phyloP scores from a whole-genome alignment of 2,797 vertebrate species.

The Naso thynnoides region DNA sequence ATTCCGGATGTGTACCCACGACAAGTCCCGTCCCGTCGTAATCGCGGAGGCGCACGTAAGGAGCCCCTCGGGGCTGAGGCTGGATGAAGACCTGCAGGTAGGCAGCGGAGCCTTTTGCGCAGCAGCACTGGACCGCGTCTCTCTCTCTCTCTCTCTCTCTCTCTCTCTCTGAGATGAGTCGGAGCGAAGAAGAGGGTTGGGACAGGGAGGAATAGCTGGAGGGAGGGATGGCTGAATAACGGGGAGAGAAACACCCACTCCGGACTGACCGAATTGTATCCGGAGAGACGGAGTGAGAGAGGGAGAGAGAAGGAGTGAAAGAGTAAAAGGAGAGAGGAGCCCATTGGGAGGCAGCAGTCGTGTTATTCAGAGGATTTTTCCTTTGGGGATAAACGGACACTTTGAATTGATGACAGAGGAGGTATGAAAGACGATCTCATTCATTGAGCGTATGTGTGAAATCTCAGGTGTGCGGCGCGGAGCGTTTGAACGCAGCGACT shows the following conservation, averaged over 20 bases:
- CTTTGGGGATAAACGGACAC: slow-evolving; percentile 63
- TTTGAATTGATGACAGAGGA: slow-evolving; percentile 73
- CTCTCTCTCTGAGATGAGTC: slow-evolving; percentile 41
- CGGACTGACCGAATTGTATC: slow-evolving; percentile 70
- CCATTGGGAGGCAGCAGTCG: slow-evolving; percentile 50
- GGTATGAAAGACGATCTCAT: slow-evolving; percentile 72
- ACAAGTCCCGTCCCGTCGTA: slow-evolving; percentile 39
- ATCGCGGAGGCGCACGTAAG: slow-evolving; percentile 37
- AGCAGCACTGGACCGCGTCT: slow-evolving; percentile 33
- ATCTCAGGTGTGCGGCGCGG: slow-evolving; percentile 55
- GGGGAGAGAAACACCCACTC: slow-evolving; percentile 81
- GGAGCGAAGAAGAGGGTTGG: slow-evolving; percentile 65
- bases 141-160: slow-evolving; percentile 36
- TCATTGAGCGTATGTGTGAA: slow-evolving; percentile 30
- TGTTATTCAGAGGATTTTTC: slow-evolving; percentile 60
- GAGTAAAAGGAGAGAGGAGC: slow-evolving; percentile 42
- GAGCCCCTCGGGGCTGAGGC: slow-evolving; percentile 42
- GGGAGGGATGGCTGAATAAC: slow-evolving; percentile 81
- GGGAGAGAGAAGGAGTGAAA: slow-evolving; percentile 43
- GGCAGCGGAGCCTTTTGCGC: slow-evolving; percentile 57
- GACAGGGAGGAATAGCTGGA: slow-evolving; percentile 77
- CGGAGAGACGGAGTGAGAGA: slow-evolving; percentile 65
- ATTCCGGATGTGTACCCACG: slow-evolving; percentile 31
- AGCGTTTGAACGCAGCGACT: slow-evolving; percentile 16
- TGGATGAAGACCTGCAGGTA: slow-evolving; percentile 48